Evolutionary conservation across 1,140 invertebrate genomes (phyloP).

Genomic region (Cyrtorhinus lividipennis): DNA sequence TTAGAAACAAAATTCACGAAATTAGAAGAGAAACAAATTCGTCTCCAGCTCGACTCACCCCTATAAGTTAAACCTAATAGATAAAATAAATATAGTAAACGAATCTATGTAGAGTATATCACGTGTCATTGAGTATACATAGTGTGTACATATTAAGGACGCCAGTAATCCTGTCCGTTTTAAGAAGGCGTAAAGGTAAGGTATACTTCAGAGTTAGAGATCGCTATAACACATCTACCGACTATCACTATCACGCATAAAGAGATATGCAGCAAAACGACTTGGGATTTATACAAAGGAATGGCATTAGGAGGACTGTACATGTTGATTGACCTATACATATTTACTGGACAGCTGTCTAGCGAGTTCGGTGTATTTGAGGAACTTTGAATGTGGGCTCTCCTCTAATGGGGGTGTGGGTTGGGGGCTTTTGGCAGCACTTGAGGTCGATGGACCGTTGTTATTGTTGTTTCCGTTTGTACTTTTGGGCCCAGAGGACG

Average conservation of each 20-base stretch:
- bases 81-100: constrained; percentile 22
- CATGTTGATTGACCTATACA: constrained; percentile 48
- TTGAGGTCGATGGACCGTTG: constrained; percentile 25
- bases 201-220: constrained; percentile 22
- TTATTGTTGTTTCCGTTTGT: constrained; percentile 22
- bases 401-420: constrained; percentile 56
- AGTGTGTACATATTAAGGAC: constrained; percentile 20
- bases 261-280: constrained; percentile 22
- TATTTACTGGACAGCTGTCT: constrained; percentile 94
- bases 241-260: constrained; percentile 21
- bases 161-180: constrained; percentile 15
- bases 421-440: constrained; percentile 32
- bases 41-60: neutral
- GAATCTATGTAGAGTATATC: constrained; percentile 21
- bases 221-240: constrained; percentile 19
- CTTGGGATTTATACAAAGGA: constrained; percentile 24
- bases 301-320: constrained; percentile 21
- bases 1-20: neutral
- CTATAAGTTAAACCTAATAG: neutral
- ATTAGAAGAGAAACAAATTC: neutral
- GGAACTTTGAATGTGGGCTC: constrained; percentile 88
- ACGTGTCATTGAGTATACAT: constrained; percentile 22
- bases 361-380: constrained; percentile 90
- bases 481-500: neutral
- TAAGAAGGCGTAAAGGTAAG: constrained; percentile 17